These are phyloP conservation scores for Drosophila asahinai DNA, from an alignment of 1,140 invertebrate species.

Conservation along the genomic window DNA sequence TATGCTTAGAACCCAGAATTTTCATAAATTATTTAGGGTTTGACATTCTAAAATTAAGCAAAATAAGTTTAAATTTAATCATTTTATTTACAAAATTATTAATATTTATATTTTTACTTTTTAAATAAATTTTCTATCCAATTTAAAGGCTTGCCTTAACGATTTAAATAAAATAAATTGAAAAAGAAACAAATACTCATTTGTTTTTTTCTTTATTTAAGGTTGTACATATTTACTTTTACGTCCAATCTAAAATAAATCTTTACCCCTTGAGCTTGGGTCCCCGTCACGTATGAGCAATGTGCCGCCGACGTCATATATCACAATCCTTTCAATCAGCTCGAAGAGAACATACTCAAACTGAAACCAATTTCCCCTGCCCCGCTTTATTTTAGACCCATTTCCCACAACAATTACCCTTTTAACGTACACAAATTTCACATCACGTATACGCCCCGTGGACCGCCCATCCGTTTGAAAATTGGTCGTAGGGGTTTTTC, in stretches of 20 bases:
- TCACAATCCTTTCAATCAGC: constrained; percentile 55
- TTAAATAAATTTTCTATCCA: too few species aligned
- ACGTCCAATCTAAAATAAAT: background rate
- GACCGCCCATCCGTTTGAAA: constrained; percentile 38
- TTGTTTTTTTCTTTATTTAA: background rate
- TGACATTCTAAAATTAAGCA: background rate
- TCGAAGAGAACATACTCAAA: constrained; percentile 13
- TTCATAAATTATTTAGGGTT: background rate
- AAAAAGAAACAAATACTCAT: too few species aligned
- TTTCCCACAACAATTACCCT: constrained; percentile 63
- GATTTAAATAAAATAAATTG: too few species aligned
- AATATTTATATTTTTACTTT: too few species aligned
- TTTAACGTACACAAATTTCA: constrained; percentile 53
- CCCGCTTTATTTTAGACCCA: constrained; percentile 32
- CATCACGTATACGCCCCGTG: constrained; percentile 59
- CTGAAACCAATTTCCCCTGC: constrained; percentile 18
- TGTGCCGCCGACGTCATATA: constrained; percentile 22
- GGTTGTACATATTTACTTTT: background rate
- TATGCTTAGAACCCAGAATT: too few species aligned
- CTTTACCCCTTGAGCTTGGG: background rate
- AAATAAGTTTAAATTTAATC: background rate
- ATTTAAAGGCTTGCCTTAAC: too few species aligned
- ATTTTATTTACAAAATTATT: too few species aligned
- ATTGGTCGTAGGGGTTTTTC: constrained; percentile 29
- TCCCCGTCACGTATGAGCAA: constrained; percentile 25